Evolutionary conservation across 2,888 invertebrate species (phyloP), one percentile per base, ranked within the genome.

Genomic region (Lasioglossum oenotherae): DNA sequence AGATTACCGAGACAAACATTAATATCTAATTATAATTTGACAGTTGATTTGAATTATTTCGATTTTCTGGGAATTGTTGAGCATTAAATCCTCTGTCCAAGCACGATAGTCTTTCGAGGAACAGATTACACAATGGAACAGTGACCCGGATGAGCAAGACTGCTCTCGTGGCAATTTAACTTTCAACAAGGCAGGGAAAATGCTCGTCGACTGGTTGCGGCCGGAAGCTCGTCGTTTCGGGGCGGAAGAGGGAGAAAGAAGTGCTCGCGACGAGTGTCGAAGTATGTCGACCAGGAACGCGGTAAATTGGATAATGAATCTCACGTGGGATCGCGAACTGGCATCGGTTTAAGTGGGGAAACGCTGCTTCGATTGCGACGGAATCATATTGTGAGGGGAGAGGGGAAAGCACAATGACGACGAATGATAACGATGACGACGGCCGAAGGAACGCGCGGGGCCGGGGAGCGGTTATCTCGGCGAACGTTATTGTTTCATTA

Each of bases 261-360:
- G 53, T 8, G 53, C 23, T 53, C 53, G 53, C 8, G 38, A 69
- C 19, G 35, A 69, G 69, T 35, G 49, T 8, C 44, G 57, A 86
- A 79, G 74, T 79, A 71, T 86, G 86, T 77, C 75, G 53, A 46
- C 73, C 44, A 8, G 16, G 64, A 74, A 73, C 80, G 38, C 80
- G 78, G 80, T 64, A 86, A 78, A 89, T 89, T 89, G 88, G 86
- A 89, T 89, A 89, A 89, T 89, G 90, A 89, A 89, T 82, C 88
- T 88, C 86, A 84, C 89, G 89, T 84, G 83, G 82, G 88, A 86
- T 89, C 82, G 74, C 74, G 46, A 74, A 74, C 83, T 81, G 84
- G 78, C 89, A 84, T 79, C 57, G 41, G 23, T 44, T n/a, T 23
- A 31, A 4, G 53, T 44, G 27, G 27, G 27, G 31, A 31, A 4